phyloP scores from a whole-genome alignment of 1,140 invertebrate genomes.

The Adoxophyes honmai region DNA sequence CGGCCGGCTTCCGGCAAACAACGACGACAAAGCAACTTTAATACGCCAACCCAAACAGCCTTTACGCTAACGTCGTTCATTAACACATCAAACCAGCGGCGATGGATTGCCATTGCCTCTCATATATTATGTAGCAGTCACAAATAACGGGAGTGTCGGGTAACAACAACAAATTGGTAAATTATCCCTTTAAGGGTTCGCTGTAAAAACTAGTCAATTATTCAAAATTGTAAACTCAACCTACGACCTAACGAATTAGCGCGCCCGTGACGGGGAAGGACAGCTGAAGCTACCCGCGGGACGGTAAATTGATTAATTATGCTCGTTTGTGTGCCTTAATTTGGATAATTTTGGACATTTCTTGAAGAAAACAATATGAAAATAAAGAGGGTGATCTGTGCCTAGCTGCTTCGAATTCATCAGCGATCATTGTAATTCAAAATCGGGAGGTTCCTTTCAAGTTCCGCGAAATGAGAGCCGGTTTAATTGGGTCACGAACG shows the following conservation, averaged over 20 bases:
- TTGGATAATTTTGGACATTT: neutral
- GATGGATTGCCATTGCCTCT: conserved; percentile 7
- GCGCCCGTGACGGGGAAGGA: neutral
- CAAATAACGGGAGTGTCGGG: neutral
- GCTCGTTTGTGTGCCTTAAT: neutral
- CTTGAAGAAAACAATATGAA: no score
- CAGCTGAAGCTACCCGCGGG: neutral
- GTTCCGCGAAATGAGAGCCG: conserved; percentile 37
- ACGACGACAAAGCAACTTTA: conserved; percentile 10
- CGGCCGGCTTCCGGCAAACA: neutral
- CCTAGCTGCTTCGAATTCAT: conserved; percentile 10
- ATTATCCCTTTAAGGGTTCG: neutral
- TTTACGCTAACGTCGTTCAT: conserved; percentile 4
- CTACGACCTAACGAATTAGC: neutral
- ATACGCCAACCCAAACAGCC: conserved; percentile 2
- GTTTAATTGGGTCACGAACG: conserved; percentile 62
- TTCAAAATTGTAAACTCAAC: neutral
- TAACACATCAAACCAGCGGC: conserved; percentile 11
- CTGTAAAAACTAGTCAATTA: conserved; percentile 11
- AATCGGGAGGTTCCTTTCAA: conserved; percentile 15
- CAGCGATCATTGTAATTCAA: conserved; percentile 11
- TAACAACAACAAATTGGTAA: neutral
- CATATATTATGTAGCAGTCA: neutral
- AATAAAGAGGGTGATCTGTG: no score
- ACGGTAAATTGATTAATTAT: neutral